Conservation (phyloP, 2,797 vertebrate genomes). For the Sebastes reedi region DNA sequence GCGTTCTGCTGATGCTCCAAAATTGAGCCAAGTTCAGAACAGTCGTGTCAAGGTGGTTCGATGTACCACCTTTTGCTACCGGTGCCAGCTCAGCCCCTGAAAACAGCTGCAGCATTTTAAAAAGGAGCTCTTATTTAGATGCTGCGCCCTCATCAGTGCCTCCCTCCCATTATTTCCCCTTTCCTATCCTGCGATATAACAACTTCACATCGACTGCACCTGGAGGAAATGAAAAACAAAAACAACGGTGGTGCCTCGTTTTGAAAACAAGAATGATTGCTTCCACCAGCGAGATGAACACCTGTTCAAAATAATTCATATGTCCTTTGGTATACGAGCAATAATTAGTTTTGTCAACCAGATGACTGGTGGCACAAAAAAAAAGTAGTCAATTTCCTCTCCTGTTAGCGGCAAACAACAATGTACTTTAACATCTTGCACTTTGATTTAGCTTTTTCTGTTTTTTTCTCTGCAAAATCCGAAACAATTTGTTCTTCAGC, state of each 20-base stretch:
- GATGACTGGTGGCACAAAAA: background rate
- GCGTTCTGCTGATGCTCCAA: slow-evolving; percentile 57
- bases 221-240: slow-evolving; percentile 3
- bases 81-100: slow-evolving; percentile 49
- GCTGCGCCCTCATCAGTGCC: slow-evolving; percentile 29
- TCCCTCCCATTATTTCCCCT: background rate
- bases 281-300: background rate
- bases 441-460: background rate
- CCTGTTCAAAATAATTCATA: background rate
- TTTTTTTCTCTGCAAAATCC: background rate
- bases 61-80: slow-evolving; percentile 44
- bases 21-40: slow-evolving; percentile 60
- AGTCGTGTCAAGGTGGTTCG: slow-evolving; percentile 67
- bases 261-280: background rate
- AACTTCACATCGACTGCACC: slow-evolving; percentile 23
- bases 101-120: slow-evolving; percentile 66
- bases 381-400: background rate
- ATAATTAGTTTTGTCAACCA: background rate
- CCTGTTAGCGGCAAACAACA: background rate
- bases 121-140: slow-evolving; percentile 50
- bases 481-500: background rate
- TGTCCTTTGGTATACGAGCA: background rate
- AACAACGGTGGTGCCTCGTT: background rate
- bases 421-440: background rate
- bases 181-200: slow-evolving; percentile 1